phyloP scores from a whole-genome alignment of 2,797 vertebrate genomes.

The Coranthus polyacanthus region DNA sequence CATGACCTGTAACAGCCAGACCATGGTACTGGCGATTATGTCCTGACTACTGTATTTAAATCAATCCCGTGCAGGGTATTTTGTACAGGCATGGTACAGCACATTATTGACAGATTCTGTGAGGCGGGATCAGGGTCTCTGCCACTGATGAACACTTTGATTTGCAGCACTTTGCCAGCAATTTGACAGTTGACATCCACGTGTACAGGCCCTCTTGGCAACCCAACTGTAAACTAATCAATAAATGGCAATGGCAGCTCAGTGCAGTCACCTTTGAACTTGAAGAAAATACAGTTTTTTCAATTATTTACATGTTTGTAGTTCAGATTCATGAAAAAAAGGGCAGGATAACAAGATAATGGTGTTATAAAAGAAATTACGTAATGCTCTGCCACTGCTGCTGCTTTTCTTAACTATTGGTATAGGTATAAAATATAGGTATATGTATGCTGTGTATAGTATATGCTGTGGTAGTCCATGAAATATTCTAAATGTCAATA shows the following conservation, averaged over 20 bases:
- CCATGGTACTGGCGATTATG: constrained; percentile 19
- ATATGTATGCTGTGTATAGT: no score
- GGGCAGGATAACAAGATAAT: constrained; percentile 4
- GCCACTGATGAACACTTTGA: background rate
- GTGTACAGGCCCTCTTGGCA: constrained; percentile 23
- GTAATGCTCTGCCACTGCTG: background rate
- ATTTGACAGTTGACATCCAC: constrained; percentile 2
- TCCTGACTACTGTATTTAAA: constrained; percentile 44
- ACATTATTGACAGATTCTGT: constrained; percentile 27
- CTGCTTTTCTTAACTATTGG: no score
- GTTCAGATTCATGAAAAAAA: background rate
- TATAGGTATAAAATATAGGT: no score
- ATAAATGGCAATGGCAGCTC: background rate
- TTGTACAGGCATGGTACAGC: constrained; percentile 40
- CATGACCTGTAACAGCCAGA: constrained; percentile 40
- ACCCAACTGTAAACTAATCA: background rate
- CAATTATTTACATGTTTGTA: background rate
- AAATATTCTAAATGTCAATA: no score
- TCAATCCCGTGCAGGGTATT: constrained; percentile 42
- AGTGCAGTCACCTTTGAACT: constrained; percentile 6
- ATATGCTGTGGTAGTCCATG: no score
- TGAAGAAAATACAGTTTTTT: background rate
- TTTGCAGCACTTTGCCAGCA: constrained; percentile 21
- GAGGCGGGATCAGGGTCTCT: constrained; percentile 26
- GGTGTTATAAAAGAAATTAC: background rate